Conservation (phyloP, 2,888 invertebrate species). For the Monoplex corrugatus region DNA sequence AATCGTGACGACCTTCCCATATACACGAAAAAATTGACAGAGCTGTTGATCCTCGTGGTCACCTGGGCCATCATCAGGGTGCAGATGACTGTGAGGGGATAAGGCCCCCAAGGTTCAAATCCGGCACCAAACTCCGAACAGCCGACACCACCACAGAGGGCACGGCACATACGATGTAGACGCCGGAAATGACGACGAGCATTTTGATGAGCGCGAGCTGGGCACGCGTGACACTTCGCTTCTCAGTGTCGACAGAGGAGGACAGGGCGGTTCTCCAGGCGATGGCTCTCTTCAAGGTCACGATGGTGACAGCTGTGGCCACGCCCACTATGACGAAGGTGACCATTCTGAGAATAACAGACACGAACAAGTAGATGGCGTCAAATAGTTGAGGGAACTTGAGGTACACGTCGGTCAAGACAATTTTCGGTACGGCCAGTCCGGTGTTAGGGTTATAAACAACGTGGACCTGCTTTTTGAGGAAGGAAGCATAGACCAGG, state of each 20-base stretch:
- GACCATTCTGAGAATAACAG: background rate
- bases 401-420: background rate
- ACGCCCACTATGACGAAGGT: background rate
- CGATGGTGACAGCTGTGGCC: background rate
- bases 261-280: background rate
- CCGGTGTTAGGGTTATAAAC: background rate
- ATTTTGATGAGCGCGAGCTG: background rate
- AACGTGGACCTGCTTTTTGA: background rate
- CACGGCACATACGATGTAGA: slow-evolving; percentile 22
- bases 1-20: background rate
- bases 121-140: background rate
- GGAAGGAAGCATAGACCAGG: background rate
- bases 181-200: slow-evolving; percentile 15
- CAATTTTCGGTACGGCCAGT: background rate
- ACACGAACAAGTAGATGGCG: background rate
- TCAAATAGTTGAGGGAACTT: background rate
- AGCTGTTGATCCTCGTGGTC: background rate
- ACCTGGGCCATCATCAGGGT: slow-evolving; percentile 2
- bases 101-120: background rate
- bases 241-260: background rate
- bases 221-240: background rate
- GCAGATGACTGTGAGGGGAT: background rate
- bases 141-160: background rate
- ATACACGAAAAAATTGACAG: slow-evolving; percentile 1
- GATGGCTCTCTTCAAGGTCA: slow-evolving; percentile 20